phyloP scores from a whole-genome alignment of 2,797 vertebrate species.

The Columba guinea region DNA sequence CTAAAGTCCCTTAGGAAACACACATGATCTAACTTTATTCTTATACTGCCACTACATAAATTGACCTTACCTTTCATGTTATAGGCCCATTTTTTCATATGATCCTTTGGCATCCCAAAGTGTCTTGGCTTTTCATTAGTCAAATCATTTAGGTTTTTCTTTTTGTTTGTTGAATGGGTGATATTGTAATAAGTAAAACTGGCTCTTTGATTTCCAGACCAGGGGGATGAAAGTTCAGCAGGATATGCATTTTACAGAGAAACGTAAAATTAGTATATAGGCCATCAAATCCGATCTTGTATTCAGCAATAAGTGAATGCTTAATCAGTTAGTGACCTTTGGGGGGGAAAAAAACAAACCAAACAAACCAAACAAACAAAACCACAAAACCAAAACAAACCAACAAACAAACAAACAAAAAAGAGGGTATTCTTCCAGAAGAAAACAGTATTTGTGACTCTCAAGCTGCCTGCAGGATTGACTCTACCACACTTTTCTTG shows the following conservation, averaged over 20 bases:
- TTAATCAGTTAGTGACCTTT: not conserved
- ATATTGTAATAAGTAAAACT: not conserved
- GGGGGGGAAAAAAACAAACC: not conserved
- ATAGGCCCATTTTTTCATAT: not conserved
- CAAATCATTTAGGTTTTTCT: not conserved
- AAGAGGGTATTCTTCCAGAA: not conserved
- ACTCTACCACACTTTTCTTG: not conserved
- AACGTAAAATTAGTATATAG: not conserved
- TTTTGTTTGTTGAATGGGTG: not conserved
- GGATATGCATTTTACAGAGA: not conserved
- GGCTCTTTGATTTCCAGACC: not conserved
- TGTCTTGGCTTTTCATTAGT: not conserved
- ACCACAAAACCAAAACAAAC: too few species aligned
- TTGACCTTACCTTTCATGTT: not conserved
- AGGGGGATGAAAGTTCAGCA: not conserved
- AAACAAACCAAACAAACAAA: too few species aligned
- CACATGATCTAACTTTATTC: not conserved
- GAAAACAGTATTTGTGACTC: not conserved
- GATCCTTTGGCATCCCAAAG: not conserved
- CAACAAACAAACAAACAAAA: not conserved
- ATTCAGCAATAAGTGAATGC: not conserved
- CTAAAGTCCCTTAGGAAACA: not conserved
- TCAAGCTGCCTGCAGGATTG: not conserved
- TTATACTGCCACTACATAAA: not conserved
- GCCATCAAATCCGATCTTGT: not conserved